Evolutionary conservation across 2,888 invertebrate species (phyloP), one percentile per base, ranked within the genome.

Genomic region (Ormyrus pomaceus): DNA sequence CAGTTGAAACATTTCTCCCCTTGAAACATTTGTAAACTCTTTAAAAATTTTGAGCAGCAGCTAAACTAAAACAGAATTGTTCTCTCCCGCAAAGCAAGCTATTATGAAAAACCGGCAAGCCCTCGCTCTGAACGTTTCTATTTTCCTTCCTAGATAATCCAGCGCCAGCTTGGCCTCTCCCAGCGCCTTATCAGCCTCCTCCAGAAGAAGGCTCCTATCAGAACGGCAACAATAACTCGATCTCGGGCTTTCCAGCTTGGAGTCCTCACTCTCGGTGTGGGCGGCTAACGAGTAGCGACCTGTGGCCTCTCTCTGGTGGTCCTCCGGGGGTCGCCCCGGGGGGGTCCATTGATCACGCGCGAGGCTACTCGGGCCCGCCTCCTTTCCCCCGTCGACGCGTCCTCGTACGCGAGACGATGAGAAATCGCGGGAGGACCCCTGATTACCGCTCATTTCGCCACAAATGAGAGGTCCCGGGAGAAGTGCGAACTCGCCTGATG

Each of bases 321-420:
- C 90, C 83, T 82, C 73, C 81, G 83, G 84, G 87, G 87, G 55
- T 68, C 55, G 51, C 72, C 68, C 86, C 88, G 87, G 89, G 90
- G 90, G 89, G 90, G 89, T 90, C 90, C 86, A 83, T 86, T 86
- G 89, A 89, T 90, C 89, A 89, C 89, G 89, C 88, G 88, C 34
- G 34, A 34, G 34, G 34, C 34, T 34, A 86, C 86, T 82, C 56
- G 50, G 13, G 34, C n/a, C n/a, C n/a, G 13, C 55, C n/a, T 13
- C 59, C 13, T n/a, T 19, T 58, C 51, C 19, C 46, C 9, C 34
- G 34, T 34, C 34, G 34, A 34, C 34, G 34, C 34, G 34, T 34
- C 34, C 34, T 34, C 34, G 34, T 34, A 34, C 34, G 34, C 34
- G 34, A 34, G 34, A 34, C 34, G 34, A 34, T 34, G 34, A 34